Evolutionary conservation across 2,797 vertebrate genomes (phyloP).

Genomic region (Lutjanus argentimaculatus): DNA sequence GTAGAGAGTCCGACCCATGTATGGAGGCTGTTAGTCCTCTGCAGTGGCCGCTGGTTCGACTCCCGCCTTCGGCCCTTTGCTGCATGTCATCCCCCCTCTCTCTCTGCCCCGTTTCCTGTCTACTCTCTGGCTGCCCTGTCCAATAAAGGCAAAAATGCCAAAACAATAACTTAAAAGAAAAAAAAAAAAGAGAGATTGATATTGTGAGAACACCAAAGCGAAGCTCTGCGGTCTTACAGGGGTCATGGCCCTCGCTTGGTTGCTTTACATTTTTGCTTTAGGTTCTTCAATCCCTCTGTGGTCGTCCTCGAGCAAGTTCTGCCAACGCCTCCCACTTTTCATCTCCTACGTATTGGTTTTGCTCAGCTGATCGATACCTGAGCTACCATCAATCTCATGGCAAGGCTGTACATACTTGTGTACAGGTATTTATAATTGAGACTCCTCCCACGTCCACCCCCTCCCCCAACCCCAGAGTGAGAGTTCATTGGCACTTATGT

Average conservation of each 20-base stretch:
- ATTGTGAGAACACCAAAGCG: background rate
- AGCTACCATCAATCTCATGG: background rate
- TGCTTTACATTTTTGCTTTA: constrained; percentile 9
- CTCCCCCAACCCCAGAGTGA: background rate
- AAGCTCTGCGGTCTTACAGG: constrained; percentile 6
- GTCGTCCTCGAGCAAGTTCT: background rate
- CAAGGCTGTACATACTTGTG: background rate
- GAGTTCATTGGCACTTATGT: constrained; percentile 15
- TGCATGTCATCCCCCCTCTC: too few species aligned
- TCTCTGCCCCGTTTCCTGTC: too few species aligned
- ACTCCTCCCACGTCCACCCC: background rate
- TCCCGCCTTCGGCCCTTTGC: too few species aligned
- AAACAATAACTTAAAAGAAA: too few species aligned
- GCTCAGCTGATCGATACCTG: constrained; percentile 27
- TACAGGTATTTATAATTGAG: constrained; percentile 36
- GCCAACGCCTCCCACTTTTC: constrained; percentile 41
- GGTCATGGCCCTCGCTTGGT: background rate
- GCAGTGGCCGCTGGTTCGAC: too few species aligned
- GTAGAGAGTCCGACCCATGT: too few species aligned
- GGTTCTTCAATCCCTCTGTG: background rate
- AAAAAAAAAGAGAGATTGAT: too few species aligned
- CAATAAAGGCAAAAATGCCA: too few species aligned
- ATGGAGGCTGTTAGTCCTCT: too few species aligned
- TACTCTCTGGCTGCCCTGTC: too few species aligned
- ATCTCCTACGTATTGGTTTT: background rate